phyloP scores from a whole-genome alignment of 2,797 vertebrate genomes.

The Rhinella marina region DNA sequence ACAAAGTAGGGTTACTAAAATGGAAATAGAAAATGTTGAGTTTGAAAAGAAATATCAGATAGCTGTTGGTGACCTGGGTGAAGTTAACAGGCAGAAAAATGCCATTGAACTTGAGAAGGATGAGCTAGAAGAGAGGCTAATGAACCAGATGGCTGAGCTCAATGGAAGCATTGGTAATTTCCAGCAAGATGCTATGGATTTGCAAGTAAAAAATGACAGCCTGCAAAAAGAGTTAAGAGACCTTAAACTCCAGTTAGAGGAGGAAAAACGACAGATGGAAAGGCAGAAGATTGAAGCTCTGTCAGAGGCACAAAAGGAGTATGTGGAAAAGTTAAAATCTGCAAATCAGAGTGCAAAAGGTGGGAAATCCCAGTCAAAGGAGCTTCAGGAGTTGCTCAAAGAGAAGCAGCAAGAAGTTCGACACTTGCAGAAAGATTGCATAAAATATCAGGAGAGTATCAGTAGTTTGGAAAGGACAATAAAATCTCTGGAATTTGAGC shows the following conservation, averaged over 20 bases:
- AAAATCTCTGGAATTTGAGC: conserved; percentile 83
- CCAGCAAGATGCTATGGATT: conserved; percentile 88
- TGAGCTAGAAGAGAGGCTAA: conserved; percentile 94
- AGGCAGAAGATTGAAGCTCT: conserved; percentile 80
- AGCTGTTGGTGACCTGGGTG: conserved; percentile 76
- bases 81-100: conserved; percentile 74
- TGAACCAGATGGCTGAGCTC: conserved; percentile 97
- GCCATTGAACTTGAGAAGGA: conserved; percentile 87
- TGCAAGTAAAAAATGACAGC: conserved; percentile 76
- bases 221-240: conserved; percentile 76
- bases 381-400: conserved; percentile 93
- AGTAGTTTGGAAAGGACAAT: conserved; percentile 84
- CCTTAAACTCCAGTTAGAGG: conserved; percentile 81
- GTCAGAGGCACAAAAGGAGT: conserved; percentile 83
- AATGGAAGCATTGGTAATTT: conserved; percentile 98
- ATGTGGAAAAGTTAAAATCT: conserved; percentile 85
- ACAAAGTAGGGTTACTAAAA: conserved; percentile 70
- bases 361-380: conserved; percentile 81
- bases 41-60: conserved; percentile 68
- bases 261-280: conserved; percentile 86
- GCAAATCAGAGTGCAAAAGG: conserved; percentile 80
- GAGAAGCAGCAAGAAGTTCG: conserved; percentile 95
- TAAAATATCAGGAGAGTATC: conserved; percentile 90
- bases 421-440: conserved; percentile 92
- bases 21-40: conserved; percentile 68